Percentiles rank a stretch among this genome's conserved stretches.
These are phyloP conservation scores for Astyanax mexicanus DNA, from an alignment of 2,797 vertebrate species.

Conservation along the genomic window DNA sequence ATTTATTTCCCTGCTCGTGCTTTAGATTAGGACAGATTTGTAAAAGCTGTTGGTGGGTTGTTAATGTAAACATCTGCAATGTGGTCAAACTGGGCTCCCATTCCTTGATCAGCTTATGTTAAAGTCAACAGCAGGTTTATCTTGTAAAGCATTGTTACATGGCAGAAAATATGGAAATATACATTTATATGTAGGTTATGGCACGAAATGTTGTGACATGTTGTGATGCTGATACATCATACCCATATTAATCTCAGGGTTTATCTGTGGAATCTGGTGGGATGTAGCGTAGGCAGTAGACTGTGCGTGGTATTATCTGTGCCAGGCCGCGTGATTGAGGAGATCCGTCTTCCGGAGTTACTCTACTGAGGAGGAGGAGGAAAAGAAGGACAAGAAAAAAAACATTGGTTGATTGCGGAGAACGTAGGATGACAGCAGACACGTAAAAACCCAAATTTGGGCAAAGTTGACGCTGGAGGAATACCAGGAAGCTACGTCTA, in stretches of 20 bases:
- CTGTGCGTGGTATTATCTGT: conserved; percentile 15
- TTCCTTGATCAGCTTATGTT: neutral
- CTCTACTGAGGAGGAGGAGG: conserved; percentile 39
- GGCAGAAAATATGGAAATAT: neutral
- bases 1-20: neutral
- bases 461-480: neutral
- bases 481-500: neutral
- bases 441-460: conserved; percentile 1
- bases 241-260: neutral
- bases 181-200: no score
- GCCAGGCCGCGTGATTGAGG: conserved; percentile 18
- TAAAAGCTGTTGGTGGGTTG: neutral
- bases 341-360: conserved; percentile 40
- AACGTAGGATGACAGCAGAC: conserved; percentile 18
- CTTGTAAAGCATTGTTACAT: neutral
- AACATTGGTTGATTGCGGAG: conserved; percentile 15
- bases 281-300: conserved; percentile 12
- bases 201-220: no score
- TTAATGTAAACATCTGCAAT: conserved; percentile 1
- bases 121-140: neutral
- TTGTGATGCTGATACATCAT: neutral
- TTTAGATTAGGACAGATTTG: conserved; percentile 6
- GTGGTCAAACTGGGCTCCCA: neutral
- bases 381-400: conserved; percentile 21
- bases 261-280: conserved; percentile 13